Base-by-base conservation (phyloP, 2,797 vertebrate genomes). In the Nasua narica region DNA sequence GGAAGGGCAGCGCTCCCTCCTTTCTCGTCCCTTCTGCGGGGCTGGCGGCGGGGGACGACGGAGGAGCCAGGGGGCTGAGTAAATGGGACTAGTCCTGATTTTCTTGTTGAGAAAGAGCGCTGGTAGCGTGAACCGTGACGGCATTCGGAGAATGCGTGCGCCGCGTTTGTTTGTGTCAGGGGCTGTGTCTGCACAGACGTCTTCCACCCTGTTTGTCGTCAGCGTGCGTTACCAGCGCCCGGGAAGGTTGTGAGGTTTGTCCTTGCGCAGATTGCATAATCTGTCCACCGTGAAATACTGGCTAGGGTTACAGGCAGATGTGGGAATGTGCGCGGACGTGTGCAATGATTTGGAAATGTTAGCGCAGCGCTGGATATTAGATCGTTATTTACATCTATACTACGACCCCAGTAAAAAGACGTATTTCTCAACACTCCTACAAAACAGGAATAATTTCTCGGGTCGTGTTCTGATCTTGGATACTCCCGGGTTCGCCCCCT, bases 231-330 rank as follows among this genome's bases (percentile, higher is more conserved):
- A 70, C 87, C 62, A 92, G 96, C 94, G 96, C 77, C 95, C n/a
- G 92, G 97, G 92, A 96, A 96, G 98, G 96, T 82, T 89, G 98
- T 94, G 95, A 88, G 96, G 78, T 97, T 97, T 95, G 97, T 94
- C 97, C 97, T 98, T 98, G 96, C 96, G 62, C 84, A 87, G 5
- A 94, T 98, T 98, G 97, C 98, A 98, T 98, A 98, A 98, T 97
- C 95, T 72, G 87, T 83, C 95, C 96, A 43, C 87, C 65, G 96
- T 72, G 97, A 91, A 94, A 92, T 69, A 52, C 11, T 90, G 97
- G 98, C 95, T 16, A 37, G 72, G 93, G 35, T 82, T 82, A 29
- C 78, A 76, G 79, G 82, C n/a, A 40, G 81, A 43, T 90, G 87
- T 87, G 95, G 94, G 94, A 87, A 74, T 87, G 62, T 83, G 91